Conservation (phyloP, 2,797 vertebrate species). For the Urosaurus nigricauda region DNA sequence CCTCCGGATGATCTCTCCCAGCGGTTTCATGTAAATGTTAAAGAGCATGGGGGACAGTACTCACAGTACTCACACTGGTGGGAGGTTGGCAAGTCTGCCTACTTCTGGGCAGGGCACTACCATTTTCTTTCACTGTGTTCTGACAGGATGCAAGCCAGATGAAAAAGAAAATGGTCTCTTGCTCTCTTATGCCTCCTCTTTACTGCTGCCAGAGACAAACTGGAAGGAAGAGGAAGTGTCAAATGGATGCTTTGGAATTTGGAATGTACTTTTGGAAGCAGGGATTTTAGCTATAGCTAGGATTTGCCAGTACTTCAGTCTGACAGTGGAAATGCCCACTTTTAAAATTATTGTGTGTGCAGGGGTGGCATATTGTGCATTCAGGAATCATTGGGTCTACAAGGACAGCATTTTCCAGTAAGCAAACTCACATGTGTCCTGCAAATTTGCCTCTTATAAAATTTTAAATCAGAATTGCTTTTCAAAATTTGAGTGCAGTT, state of each 20-base stretch:
- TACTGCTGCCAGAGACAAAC: background rate
- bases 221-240: background rate
- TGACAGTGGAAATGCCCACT: conserved; percentile 17
- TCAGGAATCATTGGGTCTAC: background rate
- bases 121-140: conserved; percentile 1
- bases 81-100: background rate
- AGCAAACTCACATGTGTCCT: conserved; percentile 61
- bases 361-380: conserved; percentile 49
- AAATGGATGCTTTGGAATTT: conserved; percentile 25
- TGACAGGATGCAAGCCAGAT: background rate
- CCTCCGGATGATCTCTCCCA: too few relatives aligned
- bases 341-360: conserved; percentile 58
- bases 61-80: too few relatives aligned
- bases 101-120: background rate
- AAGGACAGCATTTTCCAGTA: conserved; percentile 27
- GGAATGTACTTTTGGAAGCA: conserved; percentile 22
- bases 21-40: too few relatives aligned
- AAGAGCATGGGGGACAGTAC: too few relatives aligned
- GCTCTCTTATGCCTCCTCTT: background rate
- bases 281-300: conserved; percentile 15
- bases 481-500: conserved; percentile 39
- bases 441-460: conserved; percentile 54
- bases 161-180: background rate
- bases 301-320: conserved; percentile 27
- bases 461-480: conserved; percentile 64